Base-by-base conservation (phyloP, 2,888 invertebrate species). In the Malthinus flaveolus region DNA sequence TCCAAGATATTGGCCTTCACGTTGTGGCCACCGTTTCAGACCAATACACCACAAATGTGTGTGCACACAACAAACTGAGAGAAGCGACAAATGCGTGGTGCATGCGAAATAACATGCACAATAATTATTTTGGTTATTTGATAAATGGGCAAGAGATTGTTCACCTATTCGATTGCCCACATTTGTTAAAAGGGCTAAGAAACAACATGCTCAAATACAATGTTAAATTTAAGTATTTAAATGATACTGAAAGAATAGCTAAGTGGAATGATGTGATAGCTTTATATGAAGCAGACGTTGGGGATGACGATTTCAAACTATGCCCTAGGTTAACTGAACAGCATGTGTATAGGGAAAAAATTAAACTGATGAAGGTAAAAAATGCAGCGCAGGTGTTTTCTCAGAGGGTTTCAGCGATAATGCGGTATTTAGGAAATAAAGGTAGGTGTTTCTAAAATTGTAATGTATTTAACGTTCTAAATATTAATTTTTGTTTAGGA, bases 111-210 rank as follows among this genome's bases (percentile, higher is more conserved):
- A n/a, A n/a, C n/a, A n/a, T n/a, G n/a, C n/a, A n/a, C n/a, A n/a
- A n/a, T n/a, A n/a, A n/a, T n/a, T n/a, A n/a, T n/a, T n/a, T n/a
- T n/a, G n/a, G n/a, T n/a, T n/a, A n/a, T n/a, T n/a, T n/a, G n/a
- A n/a, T 62, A 3, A 42, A 62, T 37, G 47, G 15, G 1, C 11
- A 39, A 32, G 61, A 58, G 47, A 33, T 62, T 13, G 32, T 61
- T 2, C 61, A 52, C 23, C n/a, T 61, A 1, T 61, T 45, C 15
- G 58, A 63, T 42, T 11, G 32, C 23, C 61, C 57, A n/a, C 61
- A 63, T 42, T 32, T 63, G 9, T 37, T 61, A 31, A 47, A 52
- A 13, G 35, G 39, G 7, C 39, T 68, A 7, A 6, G 66, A 7
- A 44, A 44, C 9, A 44, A 44, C 7, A 1, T 44, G 15, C 15